phyloP scores from a whole-genome alignment of 2,797 vertebrate species.

The Bucorvus abyssinicus region DNA sequence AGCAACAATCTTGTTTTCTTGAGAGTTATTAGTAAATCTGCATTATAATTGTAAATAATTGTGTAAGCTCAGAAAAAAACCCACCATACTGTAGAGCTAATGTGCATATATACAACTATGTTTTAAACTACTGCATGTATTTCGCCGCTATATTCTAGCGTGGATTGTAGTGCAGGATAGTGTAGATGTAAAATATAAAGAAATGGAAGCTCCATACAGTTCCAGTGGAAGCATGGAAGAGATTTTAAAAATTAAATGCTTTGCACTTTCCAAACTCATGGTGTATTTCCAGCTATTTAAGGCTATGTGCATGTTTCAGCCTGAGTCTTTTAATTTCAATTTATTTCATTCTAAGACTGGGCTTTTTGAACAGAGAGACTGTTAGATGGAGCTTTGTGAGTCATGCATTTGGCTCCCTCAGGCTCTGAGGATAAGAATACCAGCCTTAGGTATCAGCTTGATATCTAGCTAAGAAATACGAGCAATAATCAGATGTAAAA shows the following conservation, averaged over 20 bases:
- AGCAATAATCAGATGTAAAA: constrained; percentile 22
- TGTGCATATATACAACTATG: background rate
- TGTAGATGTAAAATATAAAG: background rate
- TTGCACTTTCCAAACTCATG: background rate
- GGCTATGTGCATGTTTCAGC: background rate
- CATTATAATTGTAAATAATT: background rate
- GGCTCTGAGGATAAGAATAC: background rate
- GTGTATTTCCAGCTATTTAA: constrained; percentile 1
- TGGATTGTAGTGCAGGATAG: background rate
- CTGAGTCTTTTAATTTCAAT: background rate
- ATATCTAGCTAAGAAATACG: background rate
- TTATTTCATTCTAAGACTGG: background rate
- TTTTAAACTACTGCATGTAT: background rate
- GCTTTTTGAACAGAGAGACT: constrained; percentile 1
- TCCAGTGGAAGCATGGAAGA: background rate
- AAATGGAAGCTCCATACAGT: background rate
- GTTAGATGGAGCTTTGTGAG: constrained; percentile 13
- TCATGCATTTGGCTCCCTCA: constrained; percentile 13
- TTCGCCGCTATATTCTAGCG: background rate
- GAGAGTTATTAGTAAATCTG: background rate
- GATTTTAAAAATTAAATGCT: constrained; percentile 4
- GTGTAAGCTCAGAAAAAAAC: background rate
- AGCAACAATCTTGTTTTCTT: background rate
- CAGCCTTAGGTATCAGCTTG: constrained; percentile 15
- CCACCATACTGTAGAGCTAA: background rate